These are phyloP conservation scores for Oscheius sp. DNA, from an alignment of 2,888 invertebrate genomes.

Conservation along the genomic window DNA sequence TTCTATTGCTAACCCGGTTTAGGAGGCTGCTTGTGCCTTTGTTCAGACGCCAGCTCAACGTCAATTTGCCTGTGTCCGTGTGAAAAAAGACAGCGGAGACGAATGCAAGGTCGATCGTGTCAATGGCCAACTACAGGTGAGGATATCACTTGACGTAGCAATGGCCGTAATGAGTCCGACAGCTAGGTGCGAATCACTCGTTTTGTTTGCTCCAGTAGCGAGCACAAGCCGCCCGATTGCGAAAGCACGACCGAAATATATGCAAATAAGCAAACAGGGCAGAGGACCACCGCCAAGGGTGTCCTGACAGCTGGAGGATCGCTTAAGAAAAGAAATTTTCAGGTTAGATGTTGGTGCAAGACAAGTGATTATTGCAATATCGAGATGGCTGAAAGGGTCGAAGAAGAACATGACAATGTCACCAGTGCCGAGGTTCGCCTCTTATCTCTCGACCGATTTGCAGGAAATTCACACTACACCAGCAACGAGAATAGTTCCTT, in stretches of 20 bases:
- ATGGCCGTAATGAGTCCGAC: slow-evolving; percentile 10
- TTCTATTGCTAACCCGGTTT: too few relatives aligned
- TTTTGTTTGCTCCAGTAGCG: slow-evolving; percentile 26
- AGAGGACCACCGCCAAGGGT: background rate
- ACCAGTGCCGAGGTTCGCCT: slow-evolving; percentile 18
- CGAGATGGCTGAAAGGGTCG: slow-evolving; percentile 29
- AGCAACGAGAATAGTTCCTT: background rate
- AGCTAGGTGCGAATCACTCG: slow-evolving; percentile 22
- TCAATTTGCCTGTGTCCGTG: slow-evolving; percentile 28
- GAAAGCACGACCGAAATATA: slow-evolving; percentile 36
- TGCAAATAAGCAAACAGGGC: slow-evolving; percentile 33
- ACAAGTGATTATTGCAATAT: slow-evolving; percentile 34
- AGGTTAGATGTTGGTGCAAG: slow-evolving; percentile 35
- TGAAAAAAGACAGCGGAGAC: slow-evolving; percentile 10
- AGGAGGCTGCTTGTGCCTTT: slow-evolving; percentile 32
- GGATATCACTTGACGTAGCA: background rate
- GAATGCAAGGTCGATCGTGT: slow-evolving; percentile 24
- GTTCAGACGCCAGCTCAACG: background rate
- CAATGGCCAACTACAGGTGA: slow-evolving; percentile 11
- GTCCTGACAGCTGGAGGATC: background rate
- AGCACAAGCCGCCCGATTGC: slow-evolving; percentile 28
- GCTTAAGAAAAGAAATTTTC: background rate
- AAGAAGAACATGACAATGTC: background rate
- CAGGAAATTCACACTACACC: slow-evolving; percentile 12
- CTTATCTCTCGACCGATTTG: background rate